phyloP scores from a whole-genome alignment of 1,140 invertebrate species.

The Calephelis virginiensis region DNA sequence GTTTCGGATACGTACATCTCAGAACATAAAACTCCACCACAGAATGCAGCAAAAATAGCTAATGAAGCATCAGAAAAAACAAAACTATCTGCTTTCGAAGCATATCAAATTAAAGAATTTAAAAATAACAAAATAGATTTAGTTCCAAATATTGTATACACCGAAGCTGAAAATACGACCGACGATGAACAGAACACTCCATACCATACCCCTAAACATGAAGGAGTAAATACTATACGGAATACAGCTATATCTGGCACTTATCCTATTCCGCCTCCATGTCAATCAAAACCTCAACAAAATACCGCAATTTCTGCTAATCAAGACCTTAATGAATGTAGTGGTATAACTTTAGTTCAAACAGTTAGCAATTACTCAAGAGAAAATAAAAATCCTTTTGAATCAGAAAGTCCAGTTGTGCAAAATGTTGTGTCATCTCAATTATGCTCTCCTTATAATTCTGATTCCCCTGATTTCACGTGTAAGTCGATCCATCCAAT shows the following conservation, averaged over 20 bases:
- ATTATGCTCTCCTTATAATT: not conserved
- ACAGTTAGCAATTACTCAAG: not conserved
- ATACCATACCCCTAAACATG: not conserved
- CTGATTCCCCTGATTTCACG: not conserved
- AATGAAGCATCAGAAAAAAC: too few species aligned
- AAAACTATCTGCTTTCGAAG: too few species aligned
- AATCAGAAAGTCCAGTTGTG: conserved; percentile 5
- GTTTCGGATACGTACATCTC: too few species aligned
- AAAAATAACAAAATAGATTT: not conserved
- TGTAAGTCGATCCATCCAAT: not conserved
- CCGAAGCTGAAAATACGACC: not conserved
- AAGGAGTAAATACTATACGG: not conserved
- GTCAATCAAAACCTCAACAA: not conserved
- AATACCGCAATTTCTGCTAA: conserved; percentile 32
- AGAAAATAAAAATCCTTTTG: conserved; percentile 3
- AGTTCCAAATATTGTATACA: not conserved
- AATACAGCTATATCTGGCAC: conserved; percentile 4
- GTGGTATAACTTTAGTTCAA: conserved; percentile 9
- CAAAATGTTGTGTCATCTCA: conserved; percentile 18
- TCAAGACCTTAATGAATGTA: conserved; percentile 36
- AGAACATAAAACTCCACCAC: too few species aligned
- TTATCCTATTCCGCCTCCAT: not conserved
- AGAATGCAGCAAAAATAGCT: too few species aligned
- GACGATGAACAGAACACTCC: too few species aligned
- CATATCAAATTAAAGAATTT: too few species aligned